Base-by-base conservation (phyloP, 1,140 invertebrate genomes). In the Zaprionus lachaisei region DNA sequence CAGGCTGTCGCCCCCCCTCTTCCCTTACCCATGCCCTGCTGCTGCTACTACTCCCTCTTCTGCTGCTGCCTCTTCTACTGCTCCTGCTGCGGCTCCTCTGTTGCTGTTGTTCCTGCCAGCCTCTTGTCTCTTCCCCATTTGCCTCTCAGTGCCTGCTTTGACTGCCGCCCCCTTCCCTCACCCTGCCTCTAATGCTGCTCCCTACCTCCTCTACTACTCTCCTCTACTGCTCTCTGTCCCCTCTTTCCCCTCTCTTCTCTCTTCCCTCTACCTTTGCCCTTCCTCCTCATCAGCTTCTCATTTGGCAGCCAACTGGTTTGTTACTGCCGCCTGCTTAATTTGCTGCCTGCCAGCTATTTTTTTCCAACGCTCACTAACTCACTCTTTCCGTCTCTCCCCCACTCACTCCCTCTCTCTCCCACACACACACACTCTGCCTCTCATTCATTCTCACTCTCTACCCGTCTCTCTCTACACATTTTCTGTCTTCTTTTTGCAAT, bases 291-390 rank as follows among this genome's bases (percentile, higher is more conserved):
- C n/a, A 5, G 11, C 47, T 51, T 5, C 47, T 51, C 47, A 12
- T 22, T 11, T 5, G 9, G 15, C 17, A 65, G 54, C 51, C 58
- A 26, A 55, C 7, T 80, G 78, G 11, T 62, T 79, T 70, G 41
- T 70, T 66, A 60, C 79, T 67, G 58, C 68, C 73, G 77, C 67
- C 85, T 81, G 84, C 85, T 90, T 84, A 79, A 90, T 84, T 90
- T 90, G 81, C 79, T 79, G 85, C 81, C 75, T 77, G 85, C 78
- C 80, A 89, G 79, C 62, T 72, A 78, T 81, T 63, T 56, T 62
- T 56, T 56, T 24, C 2, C 24, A n/a, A 11, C 26, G 11, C 54
- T 6, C 22, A 24, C 26, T 56, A n/a, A 24, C 55, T 57, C 28
- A 17, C 55, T 34, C 31, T 34, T 34, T 34, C 31, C 3, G 31